Evolutionary conservation across 2,888 invertebrate species (phyloP).

Genomic region (Tolmerus cingulatus): DNA sequence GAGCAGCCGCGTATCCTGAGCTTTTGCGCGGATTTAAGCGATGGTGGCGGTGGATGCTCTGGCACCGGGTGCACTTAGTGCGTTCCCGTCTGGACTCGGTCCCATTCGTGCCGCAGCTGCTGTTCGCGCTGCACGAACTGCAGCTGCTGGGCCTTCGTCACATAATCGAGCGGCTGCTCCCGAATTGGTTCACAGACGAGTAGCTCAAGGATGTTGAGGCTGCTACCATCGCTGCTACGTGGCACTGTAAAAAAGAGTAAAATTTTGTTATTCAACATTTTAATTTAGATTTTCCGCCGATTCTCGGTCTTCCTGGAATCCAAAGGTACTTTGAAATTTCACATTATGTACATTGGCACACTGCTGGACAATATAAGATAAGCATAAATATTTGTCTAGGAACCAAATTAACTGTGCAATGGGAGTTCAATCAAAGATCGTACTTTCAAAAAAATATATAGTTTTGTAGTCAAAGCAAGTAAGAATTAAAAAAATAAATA

Average conservation of each 20-base stretch:
- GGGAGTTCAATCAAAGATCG: too few relatives aligned
- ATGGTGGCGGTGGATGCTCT: constrained; percentile 61
- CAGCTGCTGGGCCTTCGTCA: constrained; percentile 64
- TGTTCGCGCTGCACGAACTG: constrained; percentile 63
- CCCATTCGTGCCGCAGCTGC: constrained; percentile 58
- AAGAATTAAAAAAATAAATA: too few relatives aligned
- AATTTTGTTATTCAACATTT: background rate
- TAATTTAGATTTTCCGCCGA: background rate
- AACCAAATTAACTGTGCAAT: too few relatives aligned
- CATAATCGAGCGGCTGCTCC: constrained; percentile 60
- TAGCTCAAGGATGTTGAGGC: constrained; percentile 63
- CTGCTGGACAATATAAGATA: too few relatives aligned
- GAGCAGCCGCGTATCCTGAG: background rate
- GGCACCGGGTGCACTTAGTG: constrained; percentile 58
- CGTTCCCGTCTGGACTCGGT: constrained; percentile 50
- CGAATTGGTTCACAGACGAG: constrained; percentile 62
- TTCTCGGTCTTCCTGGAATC: background rate
- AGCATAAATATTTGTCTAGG: too few relatives aligned
- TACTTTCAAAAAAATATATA: too few relatives aligned
- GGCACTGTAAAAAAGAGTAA: constrained; percentile 57
- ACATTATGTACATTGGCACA: background rate
- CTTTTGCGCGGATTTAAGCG: constrained; percentile 52
- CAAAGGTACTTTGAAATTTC: background rate
- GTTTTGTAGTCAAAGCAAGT: too few relatives aligned
- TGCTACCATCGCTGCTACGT: constrained; percentile 64